Percentiles rank a stretch among this genome's conserved stretches.
Evolutionary conservation across 2,113 vertebrate species (phyloP).

Genomic region (Parus major): DNA sequence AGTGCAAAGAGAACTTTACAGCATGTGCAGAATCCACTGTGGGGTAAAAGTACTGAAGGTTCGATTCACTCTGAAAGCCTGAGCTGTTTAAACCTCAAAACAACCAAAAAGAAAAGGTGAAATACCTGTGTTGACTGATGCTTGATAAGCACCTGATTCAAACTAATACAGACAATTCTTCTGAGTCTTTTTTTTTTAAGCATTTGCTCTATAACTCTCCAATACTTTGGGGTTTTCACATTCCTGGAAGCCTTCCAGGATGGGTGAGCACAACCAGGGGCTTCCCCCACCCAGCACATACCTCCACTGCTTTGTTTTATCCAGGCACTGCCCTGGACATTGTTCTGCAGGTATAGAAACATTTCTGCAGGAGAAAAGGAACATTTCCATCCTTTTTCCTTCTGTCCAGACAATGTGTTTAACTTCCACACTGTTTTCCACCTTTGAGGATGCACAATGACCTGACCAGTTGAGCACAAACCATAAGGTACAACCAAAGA

Average conservation of each 20-base stretch:
- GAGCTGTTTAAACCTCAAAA: neutral
- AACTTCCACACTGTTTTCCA: accelerated
- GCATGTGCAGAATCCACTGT: accelerated
- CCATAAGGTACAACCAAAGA: neutral
- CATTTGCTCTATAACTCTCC: neutral
- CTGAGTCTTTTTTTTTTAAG: neutral
- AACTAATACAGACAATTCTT: neutral
- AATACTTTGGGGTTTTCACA: neutral
- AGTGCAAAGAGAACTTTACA: neutral
- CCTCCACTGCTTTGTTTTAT: accelerated
- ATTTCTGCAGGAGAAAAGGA: neutral
- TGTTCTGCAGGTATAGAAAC: neutral
- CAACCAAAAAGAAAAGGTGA: neutral
- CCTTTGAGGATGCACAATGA: neutral
- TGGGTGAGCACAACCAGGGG: neutral
- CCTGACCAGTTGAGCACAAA: neutral
- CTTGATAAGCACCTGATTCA: neutral
- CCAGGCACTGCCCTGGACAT: accelerated
- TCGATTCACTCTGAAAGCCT: neutral
- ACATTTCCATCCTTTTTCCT: too few relatives aligned
- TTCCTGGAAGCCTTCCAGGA: neutral
- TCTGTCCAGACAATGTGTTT: neutral
- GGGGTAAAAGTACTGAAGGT: accelerated
- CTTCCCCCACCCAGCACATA: neutral
- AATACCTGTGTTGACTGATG: neutral